A percentile compares a stretch with the other conserved stretches of the same genome.
These are phyloP conservation scores for Drosophila setosimentum DNA, from an alignment of 2,888 invertebrate genomes.

Conservation along the genomic window DNA sequence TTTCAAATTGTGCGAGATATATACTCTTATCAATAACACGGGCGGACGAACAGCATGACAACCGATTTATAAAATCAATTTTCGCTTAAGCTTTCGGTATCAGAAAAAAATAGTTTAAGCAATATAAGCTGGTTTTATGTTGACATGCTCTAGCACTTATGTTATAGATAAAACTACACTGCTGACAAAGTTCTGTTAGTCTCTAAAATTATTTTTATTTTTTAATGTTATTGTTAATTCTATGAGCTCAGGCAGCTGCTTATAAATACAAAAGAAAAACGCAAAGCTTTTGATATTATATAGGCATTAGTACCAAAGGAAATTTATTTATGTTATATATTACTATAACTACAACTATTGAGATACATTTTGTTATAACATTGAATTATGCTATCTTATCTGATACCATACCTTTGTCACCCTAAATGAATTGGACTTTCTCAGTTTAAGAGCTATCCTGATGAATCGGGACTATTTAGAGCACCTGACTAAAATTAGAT, in stretches of 20 bases:
- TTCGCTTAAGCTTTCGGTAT: not conserved
- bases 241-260: not conserved
- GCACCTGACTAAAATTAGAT: not conserved
- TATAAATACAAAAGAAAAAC: not conserved
- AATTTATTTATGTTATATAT: not conserved
- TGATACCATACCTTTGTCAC: not conserved
- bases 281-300: not conserved
- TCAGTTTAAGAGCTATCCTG: not conserved
- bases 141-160: not conserved
- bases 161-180: too few relatives aligned
- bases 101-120: accelerated
- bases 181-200: not conserved
- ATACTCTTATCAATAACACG: not conserved
- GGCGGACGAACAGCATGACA: not conserved
- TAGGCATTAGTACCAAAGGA: not conserved
- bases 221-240: not conserved
- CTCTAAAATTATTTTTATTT: not conserved
- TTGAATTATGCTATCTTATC: not conserved
- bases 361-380: not conserved
- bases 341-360: not conserved
- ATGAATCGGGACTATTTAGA: not conserved
- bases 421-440: not conserved
- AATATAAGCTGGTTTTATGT: not conserved
- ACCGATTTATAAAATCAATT: not conserved
- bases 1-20: not conserved